Base-by-base conservation (phyloP, 2,797 vertebrate species). In the Rhinoraja longicauda region DNA sequence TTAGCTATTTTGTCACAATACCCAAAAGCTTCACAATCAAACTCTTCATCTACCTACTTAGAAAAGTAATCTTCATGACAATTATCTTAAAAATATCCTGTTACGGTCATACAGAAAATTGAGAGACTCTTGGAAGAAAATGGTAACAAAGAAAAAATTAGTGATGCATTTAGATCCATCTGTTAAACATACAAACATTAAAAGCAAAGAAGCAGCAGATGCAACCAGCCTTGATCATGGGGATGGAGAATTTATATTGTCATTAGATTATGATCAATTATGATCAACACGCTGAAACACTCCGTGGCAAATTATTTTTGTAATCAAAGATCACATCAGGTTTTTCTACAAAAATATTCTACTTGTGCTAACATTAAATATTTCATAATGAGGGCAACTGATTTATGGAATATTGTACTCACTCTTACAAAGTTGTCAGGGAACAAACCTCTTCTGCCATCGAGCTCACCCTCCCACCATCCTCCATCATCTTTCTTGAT, bases 401-500 rank as follows among this genome's bases (percentile, higher is more conserved):
- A 95, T 79, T 94, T 93, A 94, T 95, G 96, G 94, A 94, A 95
- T 95, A 96, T 96, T 96, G 95, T 96, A 98, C 98, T 98, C 97
- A 99, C 99, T 97, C 98, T 97, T 96, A 99, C 98, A 95, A 99
- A 99, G 97, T 99, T 99, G 96, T 99, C 98, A 93, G 99, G 99
- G 96, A 99, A 99, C 94, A 99, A 97, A 94, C 99, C 99, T 97
- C 98, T 97, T 94, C 98, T 98, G 96, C 98, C 98, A 76, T 97
- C 97, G 96, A 99, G 96, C 97, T 99, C 98, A 93, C 99, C 99
- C 96, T 99, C 98, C 99, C 99, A 99, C 98, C 99, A 99, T 94
- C 99, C 99, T 95, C 98, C 99, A 94, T 98, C 98, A 94, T 99
- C 98, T 94, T 98, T 98, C 94, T 97, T 98, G 95, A 99, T 98